Evolutionary conservation across 1,140 invertebrate genomes (phyloP).

Genomic region (Copidosoma floridanum): DNA sequence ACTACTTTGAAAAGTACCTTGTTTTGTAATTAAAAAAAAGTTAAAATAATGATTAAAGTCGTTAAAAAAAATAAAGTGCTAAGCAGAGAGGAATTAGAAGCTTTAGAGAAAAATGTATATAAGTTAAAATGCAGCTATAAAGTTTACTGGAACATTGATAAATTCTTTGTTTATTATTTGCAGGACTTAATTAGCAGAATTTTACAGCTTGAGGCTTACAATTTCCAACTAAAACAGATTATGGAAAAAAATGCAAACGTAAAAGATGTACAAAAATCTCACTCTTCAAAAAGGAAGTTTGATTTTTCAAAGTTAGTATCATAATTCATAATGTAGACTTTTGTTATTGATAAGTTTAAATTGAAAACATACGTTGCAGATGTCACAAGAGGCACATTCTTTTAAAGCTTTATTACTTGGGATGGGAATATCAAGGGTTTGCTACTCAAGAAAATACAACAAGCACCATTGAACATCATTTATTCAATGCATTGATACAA

Average conservation of each 20-base stretch:
- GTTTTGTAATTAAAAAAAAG: too few species aligned
- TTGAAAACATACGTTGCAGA: slow-evolving; percentile 50
- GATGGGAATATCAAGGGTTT: slow-evolving; percentile 92
- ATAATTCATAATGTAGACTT: neutral
- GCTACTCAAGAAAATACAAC: slow-evolving; percentile 80
- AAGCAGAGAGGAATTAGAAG: slow-evolving; percentile 36
- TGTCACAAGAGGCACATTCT: slow-evolving; percentile 77
- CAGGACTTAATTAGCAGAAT: slow-evolving; percentile 65
- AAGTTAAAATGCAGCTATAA: slow-evolving; percentile 1
- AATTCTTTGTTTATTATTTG: slow-evolving; percentile 21
- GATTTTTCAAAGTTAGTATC: slow-evolving; percentile 64
- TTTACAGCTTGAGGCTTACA: slow-evolving; percentile 63
- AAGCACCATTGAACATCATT: slow-evolving; percentile 81
- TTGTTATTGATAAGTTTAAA: slow-evolving; percentile 3
- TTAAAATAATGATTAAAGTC: too few species aligned
- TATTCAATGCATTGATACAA: slow-evolving; percentile 81
- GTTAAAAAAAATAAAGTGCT: slow-evolving; percentile 22
- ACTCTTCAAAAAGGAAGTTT: slow-evolving; percentile 58
- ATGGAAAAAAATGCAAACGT: slow-evolving; percentile 53
- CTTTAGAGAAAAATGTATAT: slow-evolving; percentile 42
- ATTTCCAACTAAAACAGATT: slow-evolving; percentile 64
- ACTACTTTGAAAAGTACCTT: too few species aligned
- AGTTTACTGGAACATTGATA: slow-evolving; percentile 1
- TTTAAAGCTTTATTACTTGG: slow-evolving; percentile 86
- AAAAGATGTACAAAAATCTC: slow-evolving; percentile 27